These are phyloP conservation scores for Danio kyathit DNA, from an alignment of 2,797 vertebrate genomes.

Conservation along the genomic window DNA sequence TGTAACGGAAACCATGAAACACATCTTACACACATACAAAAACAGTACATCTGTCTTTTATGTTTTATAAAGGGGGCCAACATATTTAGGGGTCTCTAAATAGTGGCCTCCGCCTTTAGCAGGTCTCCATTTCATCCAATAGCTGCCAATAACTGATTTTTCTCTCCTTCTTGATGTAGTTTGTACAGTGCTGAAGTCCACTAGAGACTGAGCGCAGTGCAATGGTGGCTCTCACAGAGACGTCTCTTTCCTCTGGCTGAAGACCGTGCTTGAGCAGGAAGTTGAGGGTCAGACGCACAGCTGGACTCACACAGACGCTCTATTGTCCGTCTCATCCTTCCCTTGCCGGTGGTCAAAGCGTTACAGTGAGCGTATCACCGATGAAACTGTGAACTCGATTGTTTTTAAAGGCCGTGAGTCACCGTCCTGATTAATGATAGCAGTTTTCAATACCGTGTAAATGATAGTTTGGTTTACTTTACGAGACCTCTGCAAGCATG, in stretches of 20 bases:
- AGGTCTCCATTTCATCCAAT: background rate
- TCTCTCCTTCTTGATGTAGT: conserved; percentile 26
- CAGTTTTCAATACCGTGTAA: conserved; percentile 28
- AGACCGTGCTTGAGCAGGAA: conserved; percentile 69
- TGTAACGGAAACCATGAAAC: too few relatives aligned
- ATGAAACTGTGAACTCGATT: conserved; percentile 36
- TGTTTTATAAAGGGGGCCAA: background rate
- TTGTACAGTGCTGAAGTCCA: conserved; percentile 54
- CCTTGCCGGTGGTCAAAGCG: conserved; percentile 59
- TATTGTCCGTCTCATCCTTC: conserved; percentile 67
- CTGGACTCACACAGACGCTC: conserved; percentile 55
- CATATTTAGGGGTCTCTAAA: background rate
- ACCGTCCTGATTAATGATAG: conserved; percentile 23
- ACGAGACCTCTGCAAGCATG: conserved; percentile 37
- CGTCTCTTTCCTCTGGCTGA: conserved; percentile 59
- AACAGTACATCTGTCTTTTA: too few relatives aligned
- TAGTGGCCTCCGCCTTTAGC: background rate
- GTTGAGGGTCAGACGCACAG: conserved; percentile 66
- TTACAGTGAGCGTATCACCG: conserved; percentile 34
- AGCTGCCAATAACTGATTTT: background rate
- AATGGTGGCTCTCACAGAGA: conserved; percentile 57
- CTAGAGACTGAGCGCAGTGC: conserved; percentile 63
- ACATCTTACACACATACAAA: too few relatives aligned
- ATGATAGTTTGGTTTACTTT: conserved; percentile 44
- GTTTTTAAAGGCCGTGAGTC: conserved; percentile 30